phyloP scores from a whole-genome alignment of 2,888 invertebrate genomes.

The Stictocephala bisonia region DNA sequence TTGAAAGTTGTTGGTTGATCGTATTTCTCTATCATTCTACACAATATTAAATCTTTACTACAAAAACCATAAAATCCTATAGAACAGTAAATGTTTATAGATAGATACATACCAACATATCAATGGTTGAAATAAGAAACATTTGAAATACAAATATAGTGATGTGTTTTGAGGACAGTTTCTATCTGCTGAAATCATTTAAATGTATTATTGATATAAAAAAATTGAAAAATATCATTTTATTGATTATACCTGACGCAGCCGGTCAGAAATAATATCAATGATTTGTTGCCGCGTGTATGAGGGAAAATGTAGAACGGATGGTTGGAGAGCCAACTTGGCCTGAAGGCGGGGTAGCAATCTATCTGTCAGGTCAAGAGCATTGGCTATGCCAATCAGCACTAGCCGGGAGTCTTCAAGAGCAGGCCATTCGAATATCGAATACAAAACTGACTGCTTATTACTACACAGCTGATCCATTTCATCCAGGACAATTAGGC shows the following conservation, averaged over 20 bases:
- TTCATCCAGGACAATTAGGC: slow-evolving; percentile 91
- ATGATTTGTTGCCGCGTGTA: slow-evolving; percentile 92
- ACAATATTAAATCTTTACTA: no score
- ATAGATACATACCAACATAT: no score
- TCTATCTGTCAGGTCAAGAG: slow-evolving; percentile 93
- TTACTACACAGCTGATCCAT: slow-evolving; percentile 92
- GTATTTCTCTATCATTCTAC: no score
- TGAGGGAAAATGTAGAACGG: slow-evolving; percentile 89
- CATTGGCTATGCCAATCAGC: slow-evolving; percentile 94
- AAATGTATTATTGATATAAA: no score
- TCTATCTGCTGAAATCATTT: no score
- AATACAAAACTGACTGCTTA: slow-evolving; percentile 88
- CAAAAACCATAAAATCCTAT: no score
- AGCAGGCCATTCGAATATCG: slow-evolving; percentile 94
- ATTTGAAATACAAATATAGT: no score
- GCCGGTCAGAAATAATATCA: slow-evolving; percentile 82
- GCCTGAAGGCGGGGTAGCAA: slow-evolving; percentile 88
- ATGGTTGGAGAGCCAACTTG: slow-evolving; percentile 77
- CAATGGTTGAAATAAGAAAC: no score
- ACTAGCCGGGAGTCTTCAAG: slow-evolving; percentile 75
- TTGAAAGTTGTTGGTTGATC: no score
- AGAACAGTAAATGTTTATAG: no score
- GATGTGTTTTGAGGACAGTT: no score
- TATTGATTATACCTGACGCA: slow-evolving; percentile 68
- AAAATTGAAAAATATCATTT: no score